Percentiles rank a stretch among this genome's conserved stretches.
Evolutionary conservation across 2,113 vertebrate genomes (phyloP).

Genomic region (Ameiurus melas): DNA sequence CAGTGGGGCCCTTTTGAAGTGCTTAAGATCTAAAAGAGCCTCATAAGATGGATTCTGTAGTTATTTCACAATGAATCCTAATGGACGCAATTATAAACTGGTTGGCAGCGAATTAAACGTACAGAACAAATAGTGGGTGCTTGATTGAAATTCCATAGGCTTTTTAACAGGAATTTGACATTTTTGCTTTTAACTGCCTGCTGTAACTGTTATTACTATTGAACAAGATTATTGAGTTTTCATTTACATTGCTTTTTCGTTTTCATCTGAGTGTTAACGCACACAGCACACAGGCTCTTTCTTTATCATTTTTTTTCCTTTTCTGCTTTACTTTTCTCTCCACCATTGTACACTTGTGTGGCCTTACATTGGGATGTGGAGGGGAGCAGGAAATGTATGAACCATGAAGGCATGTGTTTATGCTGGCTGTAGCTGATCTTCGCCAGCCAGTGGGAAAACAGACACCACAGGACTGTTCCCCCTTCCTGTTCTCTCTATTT

Average conservation of each 20-base stretch:
- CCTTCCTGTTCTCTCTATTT: conserved; percentile 57
- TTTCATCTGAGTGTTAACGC: conserved; percentile 33
- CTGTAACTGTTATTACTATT: neutral
- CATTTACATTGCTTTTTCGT: conserved; percentile 6
- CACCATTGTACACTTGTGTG: conserved; percentile 72
- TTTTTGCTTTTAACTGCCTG: conserved; percentile 14
- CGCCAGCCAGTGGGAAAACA: conserved; percentile 78
- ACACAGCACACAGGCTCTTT: conserved; percentile 42
- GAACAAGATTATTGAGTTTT: conserved; percentile 31
- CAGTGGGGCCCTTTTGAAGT: conserved; percentile 37
- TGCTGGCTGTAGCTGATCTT: conserved; percentile 76
- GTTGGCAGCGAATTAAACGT: conserved; percentile 15
- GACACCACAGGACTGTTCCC: conserved; percentile 62
- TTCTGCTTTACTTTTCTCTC: conserved; percentile 35
- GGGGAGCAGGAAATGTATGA: conserved; percentile 80
- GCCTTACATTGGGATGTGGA: conserved; percentile 71
- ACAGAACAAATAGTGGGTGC: neutral
- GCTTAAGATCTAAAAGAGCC: conserved; percentile 35
- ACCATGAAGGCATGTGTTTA: conserved; percentile 84
- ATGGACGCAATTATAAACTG: conserved; percentile 35
- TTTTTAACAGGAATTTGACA: neutral
- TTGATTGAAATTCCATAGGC: conserved; percentile 9
- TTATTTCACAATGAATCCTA: conserved; percentile 34
- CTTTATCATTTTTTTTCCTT: conserved; percentile 35
- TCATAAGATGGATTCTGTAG: conserved; percentile 27